Conservation (phyloP, 2,888 invertebrate species). For the Masnerella sp. region DNA sequence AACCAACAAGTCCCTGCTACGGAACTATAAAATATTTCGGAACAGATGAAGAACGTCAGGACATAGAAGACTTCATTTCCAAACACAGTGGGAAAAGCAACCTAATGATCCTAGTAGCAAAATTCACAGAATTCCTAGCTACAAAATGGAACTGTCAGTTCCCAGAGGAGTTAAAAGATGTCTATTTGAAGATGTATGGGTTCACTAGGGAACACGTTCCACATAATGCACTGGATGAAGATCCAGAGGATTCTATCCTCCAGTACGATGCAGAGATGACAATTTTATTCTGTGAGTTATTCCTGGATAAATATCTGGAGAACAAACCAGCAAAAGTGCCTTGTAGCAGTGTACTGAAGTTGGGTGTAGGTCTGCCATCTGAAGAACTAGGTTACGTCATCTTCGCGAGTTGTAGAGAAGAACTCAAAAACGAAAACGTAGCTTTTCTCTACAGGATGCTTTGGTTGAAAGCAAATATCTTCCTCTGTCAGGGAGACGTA, state of each 20-base stretch:
- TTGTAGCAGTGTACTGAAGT: constrained; percentile 63
- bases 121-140: constrained; percentile 80
- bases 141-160: constrained; percentile 83
- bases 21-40: constrained; percentile 81
- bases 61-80: constrained; percentile 82
- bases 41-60: constrained; percentile 81
- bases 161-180: constrained; percentile 81
- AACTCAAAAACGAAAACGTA: constrained; percentile 77
- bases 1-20: constrained; percentile 69
- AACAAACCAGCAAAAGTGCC: constrained; percentile 69
- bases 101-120: constrained; percentile 81
- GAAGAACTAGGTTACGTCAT: constrained; percentile 78
- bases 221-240: constrained; percentile 77
- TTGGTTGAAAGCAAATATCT: constrained; percentile 80
- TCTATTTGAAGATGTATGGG: constrained; percentile 81
- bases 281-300: constrained; percentile 80
- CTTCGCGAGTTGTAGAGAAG: constrained; percentile 77
- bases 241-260: constrained; percentile 74
- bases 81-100: constrained; percentile 77
- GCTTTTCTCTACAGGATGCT: constrained; percentile 79
- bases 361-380: constrained; percentile 76
- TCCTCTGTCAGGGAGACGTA: constrained; percentile 79
- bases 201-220: constrained; percentile 79
- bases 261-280: constrained; percentile 79
- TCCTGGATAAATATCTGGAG: constrained; percentile 74